phyloP scores from a whole-genome alignment of 2,888 invertebrate genomes.

The Tenthredo notha region DNA sequence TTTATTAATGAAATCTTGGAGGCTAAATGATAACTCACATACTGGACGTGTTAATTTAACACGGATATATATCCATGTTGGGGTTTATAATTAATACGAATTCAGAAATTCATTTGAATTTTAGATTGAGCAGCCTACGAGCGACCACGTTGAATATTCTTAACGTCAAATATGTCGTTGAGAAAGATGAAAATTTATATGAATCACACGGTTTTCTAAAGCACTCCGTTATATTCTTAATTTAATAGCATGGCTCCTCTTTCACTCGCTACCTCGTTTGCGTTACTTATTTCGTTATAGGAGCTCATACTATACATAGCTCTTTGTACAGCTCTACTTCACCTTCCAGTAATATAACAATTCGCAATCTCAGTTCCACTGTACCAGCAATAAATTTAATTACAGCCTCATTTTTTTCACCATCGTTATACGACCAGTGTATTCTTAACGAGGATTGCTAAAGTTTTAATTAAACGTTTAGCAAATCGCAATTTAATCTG shows the following conservation, averaged over 20 bases:
- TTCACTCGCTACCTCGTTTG: constrained; percentile 9
- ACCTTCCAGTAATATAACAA: not conserved
- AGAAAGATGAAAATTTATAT: constrained; percentile 5
- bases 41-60: constrained; percentile 21
- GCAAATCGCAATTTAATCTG: no score
- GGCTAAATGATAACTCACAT: not conserved
- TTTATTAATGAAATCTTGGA: not conserved
- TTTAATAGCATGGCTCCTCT: constrained; percentile 15
- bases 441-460: not conserved
- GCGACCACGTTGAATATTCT: constrained; percentile 27
- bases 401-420: constrained; percentile 11
- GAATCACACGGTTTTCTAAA: not conserved
- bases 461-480: no score
- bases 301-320: constrained; percentile 4
- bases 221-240: constrained; percentile 1
- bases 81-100: constrained; percentile 4
- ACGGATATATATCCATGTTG: not conserved
- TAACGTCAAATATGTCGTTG: constrained; percentile 28
- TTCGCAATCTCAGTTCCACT: not conserved
- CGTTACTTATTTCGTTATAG: not conserved
- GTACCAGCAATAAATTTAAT: constrained; percentile 1
- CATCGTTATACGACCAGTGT: not conserved
- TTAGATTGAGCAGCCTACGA: not conserved
- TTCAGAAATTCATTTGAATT: constrained; percentile 25
- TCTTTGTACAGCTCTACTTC: not conserved